Percentiles rank a stretch among this genome's conserved stretches.
phyloP scores from a whole-genome alignment of 1,140 invertebrate genomes.

The Mamestra configurata region DNA sequence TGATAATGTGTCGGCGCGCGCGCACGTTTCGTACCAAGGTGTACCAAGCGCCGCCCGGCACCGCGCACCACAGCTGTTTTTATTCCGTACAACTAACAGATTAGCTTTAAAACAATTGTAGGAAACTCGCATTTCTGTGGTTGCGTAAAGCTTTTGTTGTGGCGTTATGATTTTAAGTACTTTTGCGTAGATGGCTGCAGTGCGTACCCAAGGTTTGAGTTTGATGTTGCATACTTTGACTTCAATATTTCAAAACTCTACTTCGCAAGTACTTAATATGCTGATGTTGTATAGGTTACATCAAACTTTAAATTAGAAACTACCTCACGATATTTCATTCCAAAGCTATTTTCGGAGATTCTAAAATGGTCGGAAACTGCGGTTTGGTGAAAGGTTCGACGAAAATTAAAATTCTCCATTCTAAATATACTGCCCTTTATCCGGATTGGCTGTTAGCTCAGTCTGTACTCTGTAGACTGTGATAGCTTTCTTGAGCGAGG shows the following conservation, averaged over 20 bases:
- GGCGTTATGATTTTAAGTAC: conserved; percentile 40
- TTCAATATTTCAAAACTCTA: background rate
- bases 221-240: conserved; percentile 3
- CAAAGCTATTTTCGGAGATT: background rate
- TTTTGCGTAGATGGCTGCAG: background rate
- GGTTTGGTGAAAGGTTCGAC: too few species aligned
- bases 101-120: conserved; percentile 57
- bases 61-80: conserved; percentile 61
- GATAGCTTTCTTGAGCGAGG: conserved; percentile 36
- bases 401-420: background rate
- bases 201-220: conserved; percentile 10
- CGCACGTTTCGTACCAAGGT: conserved; percentile 65
- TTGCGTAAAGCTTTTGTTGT: conserved; percentile 45
- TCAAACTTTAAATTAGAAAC: conserved; percentile 7
- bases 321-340: background rate
- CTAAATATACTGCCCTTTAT: background rate
- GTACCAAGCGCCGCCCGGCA: conserved; percentile 63
- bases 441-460: background rate
- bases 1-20: conserved; percentile 55
- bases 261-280: conserved; percentile 2
- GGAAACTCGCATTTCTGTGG: conserved; percentile 43
- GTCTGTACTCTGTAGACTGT: background rate
- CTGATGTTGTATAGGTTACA: background rate
- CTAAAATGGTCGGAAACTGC: background rate
- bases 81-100: conserved; percentile 56